Conservation (phyloP, 2,888 invertebrate genomes). For the Chouioia cunea region DNA sequence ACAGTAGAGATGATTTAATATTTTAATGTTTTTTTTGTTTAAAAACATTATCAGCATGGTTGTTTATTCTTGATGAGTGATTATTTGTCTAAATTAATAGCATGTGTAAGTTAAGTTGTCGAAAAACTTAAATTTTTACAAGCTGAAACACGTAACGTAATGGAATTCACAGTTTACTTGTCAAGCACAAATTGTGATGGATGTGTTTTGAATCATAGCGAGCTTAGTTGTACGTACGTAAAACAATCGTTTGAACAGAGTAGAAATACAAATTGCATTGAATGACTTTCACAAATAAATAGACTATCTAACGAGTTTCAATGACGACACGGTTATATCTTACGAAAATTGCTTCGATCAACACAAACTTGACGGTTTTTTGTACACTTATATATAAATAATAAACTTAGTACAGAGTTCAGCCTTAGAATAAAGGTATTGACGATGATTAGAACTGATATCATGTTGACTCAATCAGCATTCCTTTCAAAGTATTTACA, state of each 20-base stretch:
- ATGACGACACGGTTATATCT: constrained; percentile 35
- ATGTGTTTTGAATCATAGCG: constrained; percentile 13
- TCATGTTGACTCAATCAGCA: constrained; percentile 18
- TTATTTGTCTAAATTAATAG: too few species aligned
- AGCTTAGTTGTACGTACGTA: constrained; percentile 25
- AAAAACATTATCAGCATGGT: too few species aligned
- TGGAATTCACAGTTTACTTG: neutral
- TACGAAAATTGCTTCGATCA: constrained; percentile 33
- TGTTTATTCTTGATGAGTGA: too few species aligned
- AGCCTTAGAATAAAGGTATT: constrained; percentile 44
- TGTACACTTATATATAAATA: constrained; percentile 48
- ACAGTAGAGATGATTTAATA: too few species aligned
- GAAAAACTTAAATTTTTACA: too few species aligned
- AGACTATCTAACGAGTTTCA: constrained; percentile 42
- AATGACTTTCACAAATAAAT: constrained; percentile 46
- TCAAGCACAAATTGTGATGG: constrained; percentile 8
- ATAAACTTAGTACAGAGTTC: constrained; percentile 47
- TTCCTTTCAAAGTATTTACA: constrained; percentile 5
- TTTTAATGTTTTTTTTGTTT: too few species aligned
- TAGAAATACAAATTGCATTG: constrained; percentile 42
- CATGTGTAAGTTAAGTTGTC: too few species aligned
- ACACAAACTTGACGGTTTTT: constrained; percentile 30
- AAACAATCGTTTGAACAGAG: constrained; percentile 33
- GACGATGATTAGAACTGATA: constrained; percentile 16
- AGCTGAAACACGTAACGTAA: too few species aligned